Conservation (phyloP, 2,113 vertebrate species). For the Rattus rattus region DNA sequence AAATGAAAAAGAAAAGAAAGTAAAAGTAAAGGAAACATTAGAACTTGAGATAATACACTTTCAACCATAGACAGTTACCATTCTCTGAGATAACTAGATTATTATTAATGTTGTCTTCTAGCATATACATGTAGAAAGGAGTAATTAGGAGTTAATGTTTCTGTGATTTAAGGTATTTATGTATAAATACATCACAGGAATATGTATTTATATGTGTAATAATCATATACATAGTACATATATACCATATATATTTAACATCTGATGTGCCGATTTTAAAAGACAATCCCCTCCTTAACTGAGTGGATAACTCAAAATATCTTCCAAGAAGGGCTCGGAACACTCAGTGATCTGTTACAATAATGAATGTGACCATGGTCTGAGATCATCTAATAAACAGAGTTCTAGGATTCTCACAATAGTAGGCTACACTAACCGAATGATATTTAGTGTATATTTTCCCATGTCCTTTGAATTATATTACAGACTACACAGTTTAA, state of each 20-base stretch:
- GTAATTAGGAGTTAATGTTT: background rate
- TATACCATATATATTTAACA: background rate
- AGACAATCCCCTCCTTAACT: background rate
- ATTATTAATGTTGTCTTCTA: background rate
- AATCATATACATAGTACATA: background rate
- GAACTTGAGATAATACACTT: background rate
- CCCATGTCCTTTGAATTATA: background rate
- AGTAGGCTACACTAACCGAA: too few species aligned
- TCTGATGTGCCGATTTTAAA: background rate
- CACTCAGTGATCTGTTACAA: background rate
- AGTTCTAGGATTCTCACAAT: rapidly evolving
- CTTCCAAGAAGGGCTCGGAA: background rate
- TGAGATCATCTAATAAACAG: background rate
- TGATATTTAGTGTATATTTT: background rate
- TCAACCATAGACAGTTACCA: background rate
- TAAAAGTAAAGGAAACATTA: background rate
- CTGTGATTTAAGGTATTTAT: too few species aligned
- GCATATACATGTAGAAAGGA: background rate
- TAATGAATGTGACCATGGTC: background rate
- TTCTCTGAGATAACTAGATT: background rate
- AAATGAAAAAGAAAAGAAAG: background rate
- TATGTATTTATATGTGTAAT: background rate
- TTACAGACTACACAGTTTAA: background rate
- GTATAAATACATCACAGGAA: background rate
- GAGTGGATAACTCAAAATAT: background rate